These are phyloP conservation scores for Epinotia brunnichana DNA, from an alignment of 2,888 invertebrate species.

Conservation along the genomic window DNA sequence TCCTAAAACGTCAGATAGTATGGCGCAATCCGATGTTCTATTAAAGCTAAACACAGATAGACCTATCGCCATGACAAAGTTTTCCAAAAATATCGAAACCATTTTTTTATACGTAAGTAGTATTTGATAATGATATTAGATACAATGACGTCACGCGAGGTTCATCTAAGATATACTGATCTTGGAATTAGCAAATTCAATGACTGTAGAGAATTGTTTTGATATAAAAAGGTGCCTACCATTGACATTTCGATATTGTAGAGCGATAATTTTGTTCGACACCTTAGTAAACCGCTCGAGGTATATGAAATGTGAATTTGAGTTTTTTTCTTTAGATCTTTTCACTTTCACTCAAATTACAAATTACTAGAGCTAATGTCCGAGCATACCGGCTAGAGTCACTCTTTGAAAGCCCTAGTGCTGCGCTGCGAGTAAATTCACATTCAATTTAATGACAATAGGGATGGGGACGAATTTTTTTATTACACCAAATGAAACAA, in stretches of 20 bases:
- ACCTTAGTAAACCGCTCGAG: too few relatives aligned
- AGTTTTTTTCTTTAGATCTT: too few relatives aligned
- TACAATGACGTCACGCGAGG: conserved; percentile 42
- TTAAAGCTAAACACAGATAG: neutral
- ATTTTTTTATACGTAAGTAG: neutral
- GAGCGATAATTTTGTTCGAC: neutral
- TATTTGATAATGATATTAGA: neutral
- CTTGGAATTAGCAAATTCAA: conserved; percentile 38
- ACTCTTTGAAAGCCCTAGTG: too few relatives aligned
- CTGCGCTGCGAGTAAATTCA: too few relatives aligned
- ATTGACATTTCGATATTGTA: conserved; percentile 11
- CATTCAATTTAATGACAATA: too few relatives aligned
- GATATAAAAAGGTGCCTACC: conserved; percentile 27
- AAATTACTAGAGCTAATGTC: too few relatives aligned
- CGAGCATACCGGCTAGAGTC: too few relatives aligned
- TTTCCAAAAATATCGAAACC: neutral
- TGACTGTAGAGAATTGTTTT: conserved; percentile 43
- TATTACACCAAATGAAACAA: too few relatives aligned
- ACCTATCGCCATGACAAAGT: too few relatives aligned
- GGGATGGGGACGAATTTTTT: too few relatives aligned
- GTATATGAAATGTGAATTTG: too few relatives aligned
- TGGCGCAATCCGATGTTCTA: neutral
- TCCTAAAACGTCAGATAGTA: neutral
- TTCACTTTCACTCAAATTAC: too few relatives aligned
- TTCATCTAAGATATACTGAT: conserved; percentile 6